Percentiles rank a stretch among this genome's conserved stretches.
Conservation (phyloP, 53 echinoderm and acorn worm species). For the Crossaster papposus region DNA sequence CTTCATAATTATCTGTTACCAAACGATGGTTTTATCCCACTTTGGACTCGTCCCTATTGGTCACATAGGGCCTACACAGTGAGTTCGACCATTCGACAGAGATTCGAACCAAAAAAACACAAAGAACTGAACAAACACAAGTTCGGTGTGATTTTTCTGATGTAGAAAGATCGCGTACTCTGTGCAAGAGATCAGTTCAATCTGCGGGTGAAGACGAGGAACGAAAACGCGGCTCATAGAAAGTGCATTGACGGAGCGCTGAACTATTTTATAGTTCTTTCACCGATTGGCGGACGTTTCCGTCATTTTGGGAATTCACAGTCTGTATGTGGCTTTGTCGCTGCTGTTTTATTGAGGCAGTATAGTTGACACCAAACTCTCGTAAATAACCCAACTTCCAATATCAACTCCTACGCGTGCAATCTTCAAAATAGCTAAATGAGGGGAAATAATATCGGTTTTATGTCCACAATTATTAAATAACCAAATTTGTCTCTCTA, state of each 20-base stretch:
- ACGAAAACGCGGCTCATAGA: no score
- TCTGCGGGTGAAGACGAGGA: no score
- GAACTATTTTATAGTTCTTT: background rate
- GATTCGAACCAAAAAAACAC: no score
- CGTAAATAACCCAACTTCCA: background rate
- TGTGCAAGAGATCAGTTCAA: background rate
- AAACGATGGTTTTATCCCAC: no score
- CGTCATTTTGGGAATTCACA: background rate
- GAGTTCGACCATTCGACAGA: no score
- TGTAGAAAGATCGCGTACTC: background rate
- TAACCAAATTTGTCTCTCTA: no score
- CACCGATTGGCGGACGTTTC: background rate
- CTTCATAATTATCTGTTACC: no score
- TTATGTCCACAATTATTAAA: no score
- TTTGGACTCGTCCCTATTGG: no score
- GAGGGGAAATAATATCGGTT: no score
- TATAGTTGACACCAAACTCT: background rate
- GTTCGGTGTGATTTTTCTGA: background rate
- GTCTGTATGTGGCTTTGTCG: background rate
- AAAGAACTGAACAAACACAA: background rate
- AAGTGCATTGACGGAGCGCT: background rate
- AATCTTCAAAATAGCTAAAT: background rate
- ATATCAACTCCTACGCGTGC: background rate
- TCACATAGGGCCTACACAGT: no score
- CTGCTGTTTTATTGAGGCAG: background rate